Evolutionary conservation across 2,888 invertebrate species (phyloP).

Genomic region (Ornithoptera priamus): DNA sequence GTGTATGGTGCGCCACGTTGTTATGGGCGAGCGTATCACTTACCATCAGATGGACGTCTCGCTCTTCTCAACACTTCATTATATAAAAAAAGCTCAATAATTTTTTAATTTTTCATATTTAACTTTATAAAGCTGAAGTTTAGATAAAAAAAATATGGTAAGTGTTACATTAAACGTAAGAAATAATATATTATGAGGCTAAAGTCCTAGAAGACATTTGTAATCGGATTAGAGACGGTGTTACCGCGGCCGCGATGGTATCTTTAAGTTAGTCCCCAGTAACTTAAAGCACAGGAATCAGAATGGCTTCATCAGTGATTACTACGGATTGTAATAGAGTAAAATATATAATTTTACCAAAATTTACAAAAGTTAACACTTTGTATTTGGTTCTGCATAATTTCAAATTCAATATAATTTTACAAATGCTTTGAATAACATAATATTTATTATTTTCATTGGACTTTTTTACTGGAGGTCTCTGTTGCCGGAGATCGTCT

Average conservation of each 20-base stretch:
- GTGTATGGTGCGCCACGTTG: too few species aligned
- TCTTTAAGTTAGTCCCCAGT: conserved; percentile 43
- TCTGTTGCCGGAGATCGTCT: too few species aligned
- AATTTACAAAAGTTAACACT: not conserved
- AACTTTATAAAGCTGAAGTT: too few species aligned
- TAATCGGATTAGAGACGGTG: conserved; percentile 52
- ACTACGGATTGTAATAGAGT: conserved; percentile 10
- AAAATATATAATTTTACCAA: not conserved
- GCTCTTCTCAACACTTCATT: too few species aligned
- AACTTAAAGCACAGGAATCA: conserved; percentile 35
- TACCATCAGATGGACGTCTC: too few species aligned
- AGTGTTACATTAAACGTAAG: not conserved
- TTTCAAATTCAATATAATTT: too few species aligned
- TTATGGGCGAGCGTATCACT: too few species aligned
- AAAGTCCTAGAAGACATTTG: conserved; percentile 45
- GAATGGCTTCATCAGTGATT: conserved; percentile 35
- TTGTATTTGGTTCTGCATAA: not conserved
- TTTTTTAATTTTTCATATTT: too few species aligned
- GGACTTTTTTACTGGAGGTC: too few species aligned
- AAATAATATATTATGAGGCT: conserved; percentile 38
- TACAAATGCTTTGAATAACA: too few species aligned
- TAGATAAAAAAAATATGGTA: not conserved
- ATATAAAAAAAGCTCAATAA: too few species aligned
- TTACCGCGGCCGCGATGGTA: conserved; percentile 47
- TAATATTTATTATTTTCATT: too few species aligned